Conservation (phyloP, 2,797 vertebrate species). For the Cynopterus sphinx region DNA sequence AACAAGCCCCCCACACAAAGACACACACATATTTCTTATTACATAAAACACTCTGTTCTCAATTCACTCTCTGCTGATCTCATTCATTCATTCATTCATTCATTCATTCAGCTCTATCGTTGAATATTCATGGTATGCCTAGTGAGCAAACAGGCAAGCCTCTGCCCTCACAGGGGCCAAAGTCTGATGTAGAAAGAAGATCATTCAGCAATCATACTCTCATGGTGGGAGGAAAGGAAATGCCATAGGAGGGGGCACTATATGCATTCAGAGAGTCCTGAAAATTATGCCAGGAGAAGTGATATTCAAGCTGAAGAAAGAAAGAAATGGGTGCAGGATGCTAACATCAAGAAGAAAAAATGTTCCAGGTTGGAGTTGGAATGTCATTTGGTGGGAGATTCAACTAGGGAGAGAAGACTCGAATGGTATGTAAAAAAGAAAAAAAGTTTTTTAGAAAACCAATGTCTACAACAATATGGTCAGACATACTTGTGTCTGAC, state of each 20-base stretch:
- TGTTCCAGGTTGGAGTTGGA: neutral
- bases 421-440: neutral
- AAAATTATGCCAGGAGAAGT: neutral
- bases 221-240: accelerated
- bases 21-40: neutral
- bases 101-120: neutral
- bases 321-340: neutral
- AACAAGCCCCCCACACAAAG: neutral
- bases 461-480: neutral
- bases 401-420: neutral
- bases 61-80: neutral
- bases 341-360: neutral
- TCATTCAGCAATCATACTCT: neutral
- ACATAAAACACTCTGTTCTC: neutral
- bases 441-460: neutral
- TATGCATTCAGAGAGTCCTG: neutral
- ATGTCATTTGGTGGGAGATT: neutral
- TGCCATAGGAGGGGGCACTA: accelerated
- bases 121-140: neutral
- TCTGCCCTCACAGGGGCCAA: neutral
- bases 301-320: neutral
- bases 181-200: neutral
- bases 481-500: neutral
- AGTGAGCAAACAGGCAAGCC: neutral
- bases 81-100: neutral